Evolutionary conservation across 2,113 vertebrate genomes (phyloP).

Genomic region (Athene cunicularia): DNA sequence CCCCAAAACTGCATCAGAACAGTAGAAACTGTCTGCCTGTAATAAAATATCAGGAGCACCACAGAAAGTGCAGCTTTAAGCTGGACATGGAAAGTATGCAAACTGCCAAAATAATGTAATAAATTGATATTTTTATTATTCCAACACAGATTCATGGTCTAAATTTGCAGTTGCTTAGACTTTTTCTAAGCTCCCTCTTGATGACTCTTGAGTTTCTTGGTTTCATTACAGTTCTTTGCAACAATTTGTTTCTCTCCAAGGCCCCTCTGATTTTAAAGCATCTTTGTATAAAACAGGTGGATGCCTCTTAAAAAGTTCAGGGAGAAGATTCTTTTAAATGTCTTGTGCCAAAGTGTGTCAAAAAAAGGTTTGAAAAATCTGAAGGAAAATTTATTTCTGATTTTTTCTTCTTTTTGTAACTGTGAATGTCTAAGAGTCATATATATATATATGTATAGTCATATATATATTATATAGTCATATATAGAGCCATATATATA

Average conservation of each 20-base stretch:
- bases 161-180: background rate
- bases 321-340: background rate
- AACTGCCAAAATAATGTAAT: background rate
- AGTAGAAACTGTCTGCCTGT: background rate
- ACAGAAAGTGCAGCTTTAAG: background rate
- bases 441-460: too few relatives aligned
- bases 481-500: too few relatives aligned
- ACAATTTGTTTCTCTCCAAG: background rate
- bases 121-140: background rate
- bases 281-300: background rate
- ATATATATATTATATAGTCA: too few relatives aligned
- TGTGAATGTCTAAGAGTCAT: background rate
- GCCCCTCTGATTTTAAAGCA: background rate
- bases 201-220: background rate
- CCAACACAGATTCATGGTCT: background rate
- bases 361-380: background rate
- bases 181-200: background rate
- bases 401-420: background rate
- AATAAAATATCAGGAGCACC: background rate
- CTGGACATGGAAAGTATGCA: rapidly evolving
- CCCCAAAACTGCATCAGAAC: background rate
- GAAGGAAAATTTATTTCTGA: background rate
- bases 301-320: background rate
- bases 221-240: background rate
- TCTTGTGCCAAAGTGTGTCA: background rate